Conservation (phyloP, 2,888 invertebrate species). For the Listrodromus nycthemerus region DNA sequence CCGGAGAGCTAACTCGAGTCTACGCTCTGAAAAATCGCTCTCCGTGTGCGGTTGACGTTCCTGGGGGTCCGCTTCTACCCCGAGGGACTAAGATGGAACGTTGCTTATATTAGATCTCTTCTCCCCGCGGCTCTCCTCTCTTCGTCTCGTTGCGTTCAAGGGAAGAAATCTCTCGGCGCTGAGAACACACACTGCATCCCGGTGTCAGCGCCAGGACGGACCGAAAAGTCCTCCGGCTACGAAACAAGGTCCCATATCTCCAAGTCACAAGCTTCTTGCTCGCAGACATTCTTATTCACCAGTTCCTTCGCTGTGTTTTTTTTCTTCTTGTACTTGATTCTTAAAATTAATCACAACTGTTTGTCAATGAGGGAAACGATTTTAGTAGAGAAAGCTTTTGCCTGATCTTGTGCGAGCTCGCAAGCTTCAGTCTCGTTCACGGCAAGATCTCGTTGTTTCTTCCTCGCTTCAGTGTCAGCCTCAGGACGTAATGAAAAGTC, state of each 20-base stretch:
- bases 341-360: slow-evolving; percentile 52
- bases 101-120: slow-evolving; percentile 55
- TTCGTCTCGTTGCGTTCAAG: slow-evolving; percentile 5
- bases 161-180: slow-evolving; percentile 41
- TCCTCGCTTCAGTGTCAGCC: slow-evolving; percentile 21
- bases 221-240: slow-evolving; percentile 33
- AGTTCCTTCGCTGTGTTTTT: slow-evolving; percentile 16
- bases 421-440: not conserved
- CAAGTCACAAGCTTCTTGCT: slow-evolving; percentile 13
- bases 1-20: slow-evolving; percentile 4
- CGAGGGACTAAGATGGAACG: slow-evolving; percentile 42
- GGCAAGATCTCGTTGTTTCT: not conserved
- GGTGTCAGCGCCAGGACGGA: slow-evolving; percentile 17
- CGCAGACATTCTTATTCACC: slow-evolving; percentile 9
- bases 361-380: not conserved
- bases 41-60: slow-evolving; percentile 57
- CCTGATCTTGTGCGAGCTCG: not conserved
- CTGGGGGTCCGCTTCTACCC: slow-evolving; percentile 23
- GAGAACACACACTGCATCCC: not conserved
- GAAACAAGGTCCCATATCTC: slow-evolving; percentile 52
- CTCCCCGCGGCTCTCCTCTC: not conserved
- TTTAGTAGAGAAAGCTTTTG: not conserved
- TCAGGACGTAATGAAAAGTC: slow-evolving; percentile 28
- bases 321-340: slow-evolving; percentile 20
- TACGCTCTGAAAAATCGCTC: slow-evolving; percentile 61